A percentile compares a stretch with the other conserved stretches of the same genome.
Evolutionary conservation across 2,888 invertebrate species (phyloP).

Genomic region (Phortica okadai): DNA sequence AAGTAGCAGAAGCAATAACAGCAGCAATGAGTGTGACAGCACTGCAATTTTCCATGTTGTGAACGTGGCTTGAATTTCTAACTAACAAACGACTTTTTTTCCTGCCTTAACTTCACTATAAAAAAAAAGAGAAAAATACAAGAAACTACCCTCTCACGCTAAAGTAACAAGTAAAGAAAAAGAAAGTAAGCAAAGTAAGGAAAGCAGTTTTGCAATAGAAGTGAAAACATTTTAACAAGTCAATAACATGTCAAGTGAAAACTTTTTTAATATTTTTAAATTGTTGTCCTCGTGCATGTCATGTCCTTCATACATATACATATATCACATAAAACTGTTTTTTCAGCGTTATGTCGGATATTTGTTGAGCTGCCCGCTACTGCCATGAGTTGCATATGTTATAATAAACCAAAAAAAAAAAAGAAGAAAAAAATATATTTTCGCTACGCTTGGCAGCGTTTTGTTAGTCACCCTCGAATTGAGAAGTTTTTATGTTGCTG

Average conservation of each 20-base stretch:
- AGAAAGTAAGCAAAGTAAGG: conserved; percentile 53
- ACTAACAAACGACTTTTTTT: conserved; percentile 53
- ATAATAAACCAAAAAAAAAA: conserved; percentile 8
- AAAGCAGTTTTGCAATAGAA: conserved; percentile 33
- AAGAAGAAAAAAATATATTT: conserved; percentile 4
- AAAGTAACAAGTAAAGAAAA: conserved; percentile 33
- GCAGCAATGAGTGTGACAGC: conserved; percentile 38
- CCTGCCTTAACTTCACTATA: background rate
- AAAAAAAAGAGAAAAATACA: conserved; percentile 22
- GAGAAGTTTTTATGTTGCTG: background rate
- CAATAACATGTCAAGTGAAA: conserved; percentile 71
- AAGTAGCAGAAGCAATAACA: too few relatives aligned
- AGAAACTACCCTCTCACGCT: conserved; percentile 61
- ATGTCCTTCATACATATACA: background rate
- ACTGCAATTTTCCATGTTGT: conserved; percentile 70
- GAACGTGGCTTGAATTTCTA: conserved; percentile 67
- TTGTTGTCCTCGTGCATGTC: conserved; percentile 52
- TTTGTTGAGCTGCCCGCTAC: too few relatives aligned
- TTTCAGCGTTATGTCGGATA: background rate
- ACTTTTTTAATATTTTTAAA: conserved; percentile 70
- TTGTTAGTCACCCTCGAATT: conserved; percentile 7
- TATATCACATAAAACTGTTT: background rate
- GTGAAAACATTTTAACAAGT: conserved; percentile 69
- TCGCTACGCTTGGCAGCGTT: background rate
- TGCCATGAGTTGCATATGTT: conserved; percentile 25